A percentile compares a stretch with the other conserved stretches of the same genome.
These are phyloP conservation scores for Griposia aprilina DNA, from an alignment of 2,888 invertebrate genomes.

Conservation along the genomic window DNA sequence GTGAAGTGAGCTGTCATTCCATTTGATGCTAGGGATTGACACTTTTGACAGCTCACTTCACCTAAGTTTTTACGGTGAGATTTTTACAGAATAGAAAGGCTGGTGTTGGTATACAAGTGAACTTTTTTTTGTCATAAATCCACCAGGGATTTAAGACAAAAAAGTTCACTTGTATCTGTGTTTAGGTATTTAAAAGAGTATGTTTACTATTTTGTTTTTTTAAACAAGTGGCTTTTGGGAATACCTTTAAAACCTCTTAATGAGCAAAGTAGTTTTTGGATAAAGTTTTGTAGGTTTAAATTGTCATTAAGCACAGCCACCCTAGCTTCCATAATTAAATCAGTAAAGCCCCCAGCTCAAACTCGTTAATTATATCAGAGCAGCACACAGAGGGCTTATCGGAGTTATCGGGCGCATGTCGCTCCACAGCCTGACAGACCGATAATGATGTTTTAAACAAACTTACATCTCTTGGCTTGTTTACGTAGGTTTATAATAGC, in stretches of 20 bases:
- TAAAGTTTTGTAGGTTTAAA: constrained; percentile 1
- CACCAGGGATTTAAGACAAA: no score
- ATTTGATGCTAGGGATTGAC: no score
- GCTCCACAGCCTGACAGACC: constrained; percentile 11
- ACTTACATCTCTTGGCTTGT: constrained; percentile 3
- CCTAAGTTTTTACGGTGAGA: no score
- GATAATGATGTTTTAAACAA: constrained; percentile 27
- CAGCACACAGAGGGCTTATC: constrained; percentile 20
- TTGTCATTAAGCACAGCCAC: not conserved
- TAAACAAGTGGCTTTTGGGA: no score
- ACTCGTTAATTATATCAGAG: constrained; percentile 28
- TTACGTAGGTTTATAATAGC: not conserved
- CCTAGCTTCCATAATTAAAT: constrained; percentile 13
- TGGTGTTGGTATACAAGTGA: no score
- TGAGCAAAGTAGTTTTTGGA: not conserved
- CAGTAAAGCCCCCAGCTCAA: not conserved
- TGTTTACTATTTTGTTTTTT: no score
- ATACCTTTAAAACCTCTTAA: not conserved
- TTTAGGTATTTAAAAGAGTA: no score
- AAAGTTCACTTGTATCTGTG: no score
- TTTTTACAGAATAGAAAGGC: no score
- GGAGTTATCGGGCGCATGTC: constrained; percentile 25
- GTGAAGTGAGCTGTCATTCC: no score
- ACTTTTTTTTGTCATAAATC: no score
- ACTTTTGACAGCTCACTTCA: no score